Evolutionary conservation across 2,113 vertebrate genomes (phyloP).

Genomic region (Zosterops pallidus): DNA sequence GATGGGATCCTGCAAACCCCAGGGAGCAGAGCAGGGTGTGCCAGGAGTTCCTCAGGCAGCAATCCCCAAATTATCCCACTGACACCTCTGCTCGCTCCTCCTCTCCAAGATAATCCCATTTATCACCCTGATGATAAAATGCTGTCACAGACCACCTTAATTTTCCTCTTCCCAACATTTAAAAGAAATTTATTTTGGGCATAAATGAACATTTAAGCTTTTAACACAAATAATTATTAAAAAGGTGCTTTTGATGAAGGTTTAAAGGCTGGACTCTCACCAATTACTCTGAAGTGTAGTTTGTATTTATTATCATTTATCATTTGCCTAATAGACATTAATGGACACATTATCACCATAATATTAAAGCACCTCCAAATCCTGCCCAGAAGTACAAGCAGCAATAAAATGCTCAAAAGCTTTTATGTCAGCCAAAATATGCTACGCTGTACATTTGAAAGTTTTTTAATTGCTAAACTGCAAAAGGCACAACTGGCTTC

Average conservation of each 20-base stretch:
- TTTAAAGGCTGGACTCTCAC: background rate
- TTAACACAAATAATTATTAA: background rate
- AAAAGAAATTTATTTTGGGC: background rate
- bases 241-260: background rate
- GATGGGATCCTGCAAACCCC: background rate
- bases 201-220: rapidly evolving
- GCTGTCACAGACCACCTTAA: background rate
- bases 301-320: background rate
- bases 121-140: background rate
- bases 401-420: background rate
- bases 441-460: background rate
- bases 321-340: background rate
- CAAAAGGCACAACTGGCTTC: background rate
- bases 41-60: background rate
- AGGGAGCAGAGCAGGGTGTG: background rate
- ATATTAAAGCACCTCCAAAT: background rate
- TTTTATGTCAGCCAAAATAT: background rate
- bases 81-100: background rate
- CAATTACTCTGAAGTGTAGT: background rate
- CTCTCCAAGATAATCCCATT: background rate
- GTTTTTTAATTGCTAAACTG: background rate
- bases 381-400: background rate
- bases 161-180: background rate
- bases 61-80: rapidly evolving
- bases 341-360: background rate